phyloP scores from a whole-genome alignment of 2,113 vertebrate species.

The Grallaria varia region DNA sequence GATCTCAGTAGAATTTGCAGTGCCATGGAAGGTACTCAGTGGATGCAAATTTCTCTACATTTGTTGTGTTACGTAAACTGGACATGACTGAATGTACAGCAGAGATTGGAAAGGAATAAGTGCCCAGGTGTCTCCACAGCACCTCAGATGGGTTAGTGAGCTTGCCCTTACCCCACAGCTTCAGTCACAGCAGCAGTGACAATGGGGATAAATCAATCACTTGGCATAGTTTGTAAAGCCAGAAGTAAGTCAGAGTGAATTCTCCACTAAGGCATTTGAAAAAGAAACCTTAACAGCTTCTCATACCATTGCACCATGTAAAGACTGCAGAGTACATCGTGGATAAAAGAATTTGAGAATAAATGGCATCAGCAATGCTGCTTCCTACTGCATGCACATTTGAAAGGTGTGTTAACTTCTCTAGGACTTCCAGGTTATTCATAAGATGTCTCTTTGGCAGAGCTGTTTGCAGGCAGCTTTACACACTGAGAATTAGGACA shows the following conservation, averaged over 20 bases:
- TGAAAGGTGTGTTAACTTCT: not conserved
- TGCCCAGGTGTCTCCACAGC: fast-evolving
- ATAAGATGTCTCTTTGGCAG: not conserved
- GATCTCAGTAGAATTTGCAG: not conserved
- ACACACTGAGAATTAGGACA: not conserved
- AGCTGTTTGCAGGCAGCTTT: not conserved
- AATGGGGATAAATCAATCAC: not conserved
- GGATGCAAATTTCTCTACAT: not conserved
- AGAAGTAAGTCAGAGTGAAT: not conserved
- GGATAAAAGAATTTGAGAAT: not conserved
- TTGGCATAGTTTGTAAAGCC: not conserved
- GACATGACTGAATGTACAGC: not conserved
- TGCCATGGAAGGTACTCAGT: not conserved
- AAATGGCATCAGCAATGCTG: not conserved
- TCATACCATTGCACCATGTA: fast-evolving
- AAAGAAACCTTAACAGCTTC: not conserved
- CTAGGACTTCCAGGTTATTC: not conserved
- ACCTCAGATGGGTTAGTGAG: not conserved
- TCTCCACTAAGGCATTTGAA: not conserved
- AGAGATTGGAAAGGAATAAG: not conserved
- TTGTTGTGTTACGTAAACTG: not conserved
- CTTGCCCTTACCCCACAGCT: not conserved
- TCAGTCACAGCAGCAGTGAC: not conserved
- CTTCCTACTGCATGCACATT: not conserved
- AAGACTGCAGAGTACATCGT: not conserved